Evolutionary conservation across 1,140 invertebrate species (phyloP).

Genomic region (Brachionus calyciflorus): DNA sequence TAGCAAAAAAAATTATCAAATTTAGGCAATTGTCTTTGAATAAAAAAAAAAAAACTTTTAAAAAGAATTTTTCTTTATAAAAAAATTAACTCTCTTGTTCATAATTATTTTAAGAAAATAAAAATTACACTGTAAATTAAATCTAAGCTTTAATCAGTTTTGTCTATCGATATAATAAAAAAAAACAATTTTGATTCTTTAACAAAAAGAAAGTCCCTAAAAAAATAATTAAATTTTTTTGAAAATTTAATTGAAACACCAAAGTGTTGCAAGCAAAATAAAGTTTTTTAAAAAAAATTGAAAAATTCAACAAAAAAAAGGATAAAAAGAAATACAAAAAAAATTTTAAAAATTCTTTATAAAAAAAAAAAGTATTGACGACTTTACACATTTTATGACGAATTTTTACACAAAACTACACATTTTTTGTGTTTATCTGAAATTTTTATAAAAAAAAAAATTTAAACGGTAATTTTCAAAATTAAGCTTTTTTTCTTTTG

Average conservation of each 20-base stretch:
- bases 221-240: too few relatives aligned
- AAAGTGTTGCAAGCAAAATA: too few relatives aligned
- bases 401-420: slow-evolving; percentile 35
- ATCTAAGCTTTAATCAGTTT: neutral
- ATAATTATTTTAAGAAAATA: slow-evolving; percentile 6
- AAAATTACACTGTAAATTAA: slow-evolving; percentile 14
- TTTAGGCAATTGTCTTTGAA: too few relatives aligned
- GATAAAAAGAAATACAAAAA: slow-evolving; percentile 7
- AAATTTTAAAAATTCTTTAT: neutral
- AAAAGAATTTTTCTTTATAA: slow-evolving; percentile 6
- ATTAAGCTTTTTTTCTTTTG: too few relatives aligned
- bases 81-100: neutral
- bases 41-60: too few relatives aligned
- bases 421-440: neutral
- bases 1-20: too few relatives aligned
- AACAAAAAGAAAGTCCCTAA: neutral
- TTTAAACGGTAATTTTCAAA: neutral
- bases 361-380: neutral
- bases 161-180: neutral
- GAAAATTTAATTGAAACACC: too few relatives aligned
- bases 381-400: slow-evolving; percentile 35
- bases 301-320: too few relatives aligned
- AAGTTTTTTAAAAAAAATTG: too few relatives aligned
- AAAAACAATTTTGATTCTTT: neutral
- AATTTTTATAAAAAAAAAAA: neutral